Base-by-base conservation (phyloP, 2,797 vertebrate genomes). In the Sebastes cheni region DNA sequence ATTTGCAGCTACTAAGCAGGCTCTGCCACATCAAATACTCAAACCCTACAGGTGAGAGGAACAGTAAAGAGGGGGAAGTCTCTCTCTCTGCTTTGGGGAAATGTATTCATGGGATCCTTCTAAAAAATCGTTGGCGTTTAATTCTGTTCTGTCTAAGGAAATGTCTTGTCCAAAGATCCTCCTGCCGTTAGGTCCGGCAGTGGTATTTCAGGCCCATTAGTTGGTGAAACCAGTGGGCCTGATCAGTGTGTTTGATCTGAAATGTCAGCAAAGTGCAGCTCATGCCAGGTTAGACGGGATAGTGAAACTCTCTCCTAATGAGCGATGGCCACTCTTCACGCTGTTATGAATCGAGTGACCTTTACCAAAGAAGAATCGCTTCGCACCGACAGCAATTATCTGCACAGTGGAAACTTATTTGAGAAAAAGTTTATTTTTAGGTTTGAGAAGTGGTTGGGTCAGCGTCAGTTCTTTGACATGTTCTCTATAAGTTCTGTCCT, bases 381-480 rank as follows among this genome's bases (percentile, higher is more conserved):
- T 87, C 86, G 82, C 91, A 77, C 85, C 61, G 69, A 77, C 81
- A 75, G 77, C 90, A 86, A 90, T 93, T 94, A 93, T 92, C 92
- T 75, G 91, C 92, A 84, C 91, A 91, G 88, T 84, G 88, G 81
- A 95, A 89, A 82, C 13, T 91, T 95, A 60, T 91, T 93, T 77
- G 59, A 77, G 80, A 66, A 78, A 78, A 77, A 77, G 75, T 69
- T 85, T 89, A 94, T 96, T 97, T 97, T 96, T 95, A 89, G 89
- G 92, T 84, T 83, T 75, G 29, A 90, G 79, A 84, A 90, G 75
- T 78, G 61, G 29, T 82, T 90, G 80, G 82, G 75, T 85, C 79
- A 42, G 72, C 52, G 7, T 22, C 12, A 20, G 34, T 60, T 58
- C 59, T 83, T 64, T 69, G 64, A 66, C 55, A 36, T 23, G 25